These are phyloP conservation scores for Arion vulgaris DNA, from an alignment of 1,140 invertebrate genomes.

Conservation along the genomic window DNA sequence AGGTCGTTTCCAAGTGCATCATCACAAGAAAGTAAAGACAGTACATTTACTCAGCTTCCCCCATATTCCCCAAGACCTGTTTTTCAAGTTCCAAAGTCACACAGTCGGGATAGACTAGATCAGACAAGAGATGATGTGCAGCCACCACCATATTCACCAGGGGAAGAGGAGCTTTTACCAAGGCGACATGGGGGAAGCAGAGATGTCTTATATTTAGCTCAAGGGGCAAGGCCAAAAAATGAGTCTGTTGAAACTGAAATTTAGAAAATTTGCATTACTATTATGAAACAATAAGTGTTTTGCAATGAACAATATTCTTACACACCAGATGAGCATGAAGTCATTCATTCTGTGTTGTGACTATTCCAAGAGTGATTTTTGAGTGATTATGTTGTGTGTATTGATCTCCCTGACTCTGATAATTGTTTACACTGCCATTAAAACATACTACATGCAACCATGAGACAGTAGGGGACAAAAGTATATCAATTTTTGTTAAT, in stretches of 20 bases:
- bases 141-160: neutral
- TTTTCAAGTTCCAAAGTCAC: neutral
- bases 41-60: neutral
- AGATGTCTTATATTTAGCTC: conserved; percentile 4
- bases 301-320: neutral
- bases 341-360: too few relatives aligned
- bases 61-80: conserved; percentile 2
- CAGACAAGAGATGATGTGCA: neutral
- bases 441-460: too few relatives aligned
- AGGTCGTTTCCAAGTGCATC: conserved; percentile 1
- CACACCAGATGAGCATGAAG: neutral
- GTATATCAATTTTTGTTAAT: too few relatives aligned
- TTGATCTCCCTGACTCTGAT: too few relatives aligned
- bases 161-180: neutral
- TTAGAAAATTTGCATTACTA: neutral
- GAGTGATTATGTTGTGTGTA: too few relatives aligned
- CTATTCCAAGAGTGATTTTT: too few relatives aligned
- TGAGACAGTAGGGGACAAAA: too few relatives aligned
- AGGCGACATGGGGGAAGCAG: neutral
- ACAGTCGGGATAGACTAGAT: neutral
- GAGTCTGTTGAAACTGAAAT: conserved; percentile 14
- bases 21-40: neutral
- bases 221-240: conserved; percentile 3
- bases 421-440: too few relatives aligned
- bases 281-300: neutral